Evolutionary conservation across 2,113 vertebrate species (phyloP), one percentile per base, ranked within the genome.

Genomic region (Ondatra zibethicus): DNA sequence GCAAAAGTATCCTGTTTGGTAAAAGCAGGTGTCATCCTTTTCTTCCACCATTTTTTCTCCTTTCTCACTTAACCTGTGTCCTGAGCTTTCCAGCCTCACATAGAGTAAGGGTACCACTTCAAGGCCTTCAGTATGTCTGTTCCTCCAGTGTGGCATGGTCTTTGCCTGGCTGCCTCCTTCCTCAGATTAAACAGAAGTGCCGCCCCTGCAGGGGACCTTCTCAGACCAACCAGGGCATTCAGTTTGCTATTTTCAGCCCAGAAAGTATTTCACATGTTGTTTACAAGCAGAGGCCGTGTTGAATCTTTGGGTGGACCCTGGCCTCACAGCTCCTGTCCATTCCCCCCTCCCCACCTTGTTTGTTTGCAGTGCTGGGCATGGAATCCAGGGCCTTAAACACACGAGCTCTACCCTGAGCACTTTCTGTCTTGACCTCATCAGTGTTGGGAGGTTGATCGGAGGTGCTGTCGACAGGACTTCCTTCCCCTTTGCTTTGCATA

Each of bases 271-370:
- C 19, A 45, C 73, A 21, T 73, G 31, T 87, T 70, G 0, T 1
- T 39, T 42, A 6, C 42, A 68, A 84, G 88, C n/a, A 36, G 36
- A 23, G 39, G 27, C 47, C 12, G 11, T 77, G 9, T 42, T 13
- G 31, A 29, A 31, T 39, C 52, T 16, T 9, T 36, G 33, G 45
- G 16, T 55, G 25, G 33, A 12, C 78, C 27, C 58, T 73, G 6
- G 58, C 21, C 29, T 16, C 14, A 17, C 23, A 16, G 2, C 36
- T 8, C 29, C 8, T 0, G 7, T 7, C 31, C 13, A 4, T 13
- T 33, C 16, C 9, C 8, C 42, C 17, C 36, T 80, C 47, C 12
- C 14, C 5, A 19, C 21, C 52, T 36, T 36, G 45, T 66, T 66
- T 19, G 13, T 70, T 70, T 52, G 66, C 36, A 4, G 12, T 17